These are phyloP conservation scores for Vultur gryphus DNA, from an alignment of 2,797 vertebrate species.

Conservation along the genomic window DNA sequence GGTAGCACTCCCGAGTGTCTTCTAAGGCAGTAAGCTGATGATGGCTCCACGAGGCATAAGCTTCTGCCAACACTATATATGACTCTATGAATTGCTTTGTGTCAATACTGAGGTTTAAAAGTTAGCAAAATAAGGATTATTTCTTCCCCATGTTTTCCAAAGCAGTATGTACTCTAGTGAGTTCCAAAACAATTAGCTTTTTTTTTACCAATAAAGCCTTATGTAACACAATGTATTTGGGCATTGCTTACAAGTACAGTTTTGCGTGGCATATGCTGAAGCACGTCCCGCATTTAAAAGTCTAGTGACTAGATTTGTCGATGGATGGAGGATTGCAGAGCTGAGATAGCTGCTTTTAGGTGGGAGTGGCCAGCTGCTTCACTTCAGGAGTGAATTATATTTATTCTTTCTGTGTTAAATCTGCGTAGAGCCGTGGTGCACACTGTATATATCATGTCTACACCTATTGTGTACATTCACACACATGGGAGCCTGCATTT, in stretches of 20 bases:
- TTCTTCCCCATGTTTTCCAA: neutral
- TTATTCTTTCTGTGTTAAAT: neutral
- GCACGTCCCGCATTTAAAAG: accelerated
- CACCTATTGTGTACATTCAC: neutral
- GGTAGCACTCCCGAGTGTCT: neutral
- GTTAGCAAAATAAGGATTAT: neutral
- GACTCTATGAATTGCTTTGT: neutral
- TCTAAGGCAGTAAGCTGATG: neutral
- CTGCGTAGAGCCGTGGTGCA: accelerated
- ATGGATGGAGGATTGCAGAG: neutral
- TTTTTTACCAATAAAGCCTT: neutral
- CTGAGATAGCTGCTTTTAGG: neutral
- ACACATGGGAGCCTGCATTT: accelerated
- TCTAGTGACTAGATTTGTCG: neutral
- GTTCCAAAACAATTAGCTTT: accelerated
- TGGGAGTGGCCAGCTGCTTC: neutral
- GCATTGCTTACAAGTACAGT: neutral
- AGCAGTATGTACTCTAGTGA: neutral
- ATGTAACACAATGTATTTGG: neutral
- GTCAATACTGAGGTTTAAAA: neutral
- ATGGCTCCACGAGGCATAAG: neutral
- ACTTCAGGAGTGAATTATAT: neutral
- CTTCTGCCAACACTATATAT: accelerated
- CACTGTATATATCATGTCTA: accelerated
- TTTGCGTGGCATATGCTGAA: neutral